Conservation (phyloP, 2,888 invertebrate species). For the Lapara coniferarum region DNA sequence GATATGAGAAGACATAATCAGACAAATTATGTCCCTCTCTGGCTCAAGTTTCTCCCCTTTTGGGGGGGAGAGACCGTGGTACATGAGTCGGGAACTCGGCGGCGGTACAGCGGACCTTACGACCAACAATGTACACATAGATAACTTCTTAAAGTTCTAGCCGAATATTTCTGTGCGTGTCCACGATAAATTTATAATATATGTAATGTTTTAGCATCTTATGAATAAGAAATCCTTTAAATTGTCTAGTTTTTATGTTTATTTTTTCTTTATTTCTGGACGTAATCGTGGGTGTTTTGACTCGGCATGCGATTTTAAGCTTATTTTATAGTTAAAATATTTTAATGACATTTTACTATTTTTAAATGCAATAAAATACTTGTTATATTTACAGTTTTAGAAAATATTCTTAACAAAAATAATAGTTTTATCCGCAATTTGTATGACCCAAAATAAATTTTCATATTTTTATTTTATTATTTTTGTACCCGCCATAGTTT, state of each 20-base stretch:
- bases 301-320: conserved; percentile 30
- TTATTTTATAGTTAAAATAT: conserved; percentile 5
- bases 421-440: too few species aligned
- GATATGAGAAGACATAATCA: neutral
- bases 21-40: neutral
- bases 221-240: conserved; percentile 42
- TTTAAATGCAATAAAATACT: too few species aligned
- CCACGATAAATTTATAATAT: conserved; percentile 44
- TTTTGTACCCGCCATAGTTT: neutral
- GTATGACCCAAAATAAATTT: too few species aligned
- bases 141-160: neutral
- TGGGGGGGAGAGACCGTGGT: conserved; percentile 1
- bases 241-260: conserved; percentile 47
- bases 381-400: too few species aligned
- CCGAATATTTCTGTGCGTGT: conserved; percentile 31
- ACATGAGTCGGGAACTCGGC: neutral
- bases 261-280: conserved; percentile 41
- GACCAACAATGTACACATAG: neutral
- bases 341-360: neutral
- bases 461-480: neutral
- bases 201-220: conserved; percentile 53
- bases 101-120: neutral
- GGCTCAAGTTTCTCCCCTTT: conserved; percentile 15
- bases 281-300: conserved; percentile 38
- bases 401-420: too few species aligned